Conservation (phyloP, 1,140 invertebrate genomes). For the Lepidurus apus region DNA sequence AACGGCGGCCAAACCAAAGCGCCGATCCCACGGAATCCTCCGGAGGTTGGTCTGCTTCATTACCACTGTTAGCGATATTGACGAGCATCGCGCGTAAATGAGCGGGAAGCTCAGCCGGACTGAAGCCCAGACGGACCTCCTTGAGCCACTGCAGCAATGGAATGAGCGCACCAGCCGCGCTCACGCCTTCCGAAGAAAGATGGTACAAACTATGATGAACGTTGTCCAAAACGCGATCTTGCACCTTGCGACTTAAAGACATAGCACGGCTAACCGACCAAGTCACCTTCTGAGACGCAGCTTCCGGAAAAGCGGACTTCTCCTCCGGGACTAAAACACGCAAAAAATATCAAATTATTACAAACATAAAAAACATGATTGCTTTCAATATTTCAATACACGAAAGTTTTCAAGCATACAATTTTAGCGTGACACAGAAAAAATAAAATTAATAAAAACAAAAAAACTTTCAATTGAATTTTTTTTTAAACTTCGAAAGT, state of each 20-base stretch:
- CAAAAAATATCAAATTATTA: neutral
- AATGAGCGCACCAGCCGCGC: conserved; percentile 5
- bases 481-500: no score
- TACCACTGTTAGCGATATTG: neutral
- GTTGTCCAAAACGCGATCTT: neutral
- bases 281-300: neutral
- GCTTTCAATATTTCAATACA: neutral
- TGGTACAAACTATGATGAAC: neutral
- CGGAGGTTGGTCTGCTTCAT: neutral
- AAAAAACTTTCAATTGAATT: no score
- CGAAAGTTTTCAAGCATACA: neutral
- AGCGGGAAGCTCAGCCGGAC: neutral
- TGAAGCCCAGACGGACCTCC: neutral
- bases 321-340: neutral
- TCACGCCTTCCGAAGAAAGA: neutral
- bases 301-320: neutral
- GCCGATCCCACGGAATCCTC: neutral
- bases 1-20: neutral
- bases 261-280: neutral
- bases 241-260: neutral
- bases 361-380: neutral
- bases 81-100: neutral
- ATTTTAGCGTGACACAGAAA: neutral
- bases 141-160: conserved; percentile 3
- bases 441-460: neutral